Evolutionary conservation across 2,113 vertebrate genomes (phyloP), one percentile per base, ranked within the genome.

Genomic region (Columba livia): DNA sequence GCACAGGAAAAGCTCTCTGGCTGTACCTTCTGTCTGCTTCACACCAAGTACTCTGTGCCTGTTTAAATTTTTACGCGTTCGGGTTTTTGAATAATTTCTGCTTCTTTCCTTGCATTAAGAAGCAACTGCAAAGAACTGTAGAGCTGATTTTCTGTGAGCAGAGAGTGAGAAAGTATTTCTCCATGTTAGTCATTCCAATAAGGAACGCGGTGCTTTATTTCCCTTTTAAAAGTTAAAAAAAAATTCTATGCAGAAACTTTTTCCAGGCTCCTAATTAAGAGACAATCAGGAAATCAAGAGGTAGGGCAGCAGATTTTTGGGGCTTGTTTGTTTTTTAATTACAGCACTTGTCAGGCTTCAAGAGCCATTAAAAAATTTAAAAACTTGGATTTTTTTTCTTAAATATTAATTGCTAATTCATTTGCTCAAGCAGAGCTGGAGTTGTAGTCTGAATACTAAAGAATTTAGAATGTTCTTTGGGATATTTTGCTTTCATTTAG

Each of bases 141-240:
- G 54, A 71, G 19, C 23, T 81, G 71, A 25, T 7, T 51, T 67
- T 34, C 19, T 0, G 0, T 25, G 47, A 85, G 54, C 42, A 67
- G 47, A 79, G 12, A 47, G 38, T 44, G 62, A 72, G 25, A 51
- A 85, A 23, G 4, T 19, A 19, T 79, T 93, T 72, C 29, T 85
- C 20, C 12, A 3, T 6, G 1, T 72, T 72, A 0, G 0, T 71
- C 0, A 3, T 92, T 96, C 70, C 64, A 62, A 5, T 61, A 28
- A 75, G 20, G 24, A 28, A 9, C 13, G 14, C 3, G 6, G 6
- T 50, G 38, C 20, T 87, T 83, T 65, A 34, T 36, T 69, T 90
- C 50, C 16, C 38, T 15, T 88, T 42, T 53, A 69, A 56, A 74
- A 72, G 24, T 15, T 21, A 6, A 57, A 73, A 71, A 25, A 23